phyloP scores from a whole-genome alignment of 1,140 invertebrate species.

The Aleiodes sp. region DNA sequence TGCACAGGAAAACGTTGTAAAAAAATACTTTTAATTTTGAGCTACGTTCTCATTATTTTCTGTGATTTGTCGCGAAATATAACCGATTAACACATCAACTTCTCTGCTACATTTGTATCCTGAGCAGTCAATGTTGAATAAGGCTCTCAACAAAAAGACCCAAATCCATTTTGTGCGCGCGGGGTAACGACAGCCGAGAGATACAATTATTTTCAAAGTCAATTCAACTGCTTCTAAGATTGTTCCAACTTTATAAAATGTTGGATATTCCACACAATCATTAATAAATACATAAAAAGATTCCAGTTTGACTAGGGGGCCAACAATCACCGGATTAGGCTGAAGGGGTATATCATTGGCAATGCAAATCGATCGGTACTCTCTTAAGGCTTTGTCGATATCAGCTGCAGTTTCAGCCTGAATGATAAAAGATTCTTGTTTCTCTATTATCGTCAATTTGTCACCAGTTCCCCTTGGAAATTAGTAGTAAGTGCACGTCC shows the following conservation, averaged over 20 bases:
- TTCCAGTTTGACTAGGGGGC: slow-evolving; percentile 15
- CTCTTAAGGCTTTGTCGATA: not conserved
- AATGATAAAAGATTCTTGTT: slow-evolving; percentile 23
- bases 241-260: slow-evolving; percentile 6
- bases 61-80: too few relatives aligned
- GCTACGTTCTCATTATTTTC: too few relatives aligned
- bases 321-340: slow-evolving; percentile 20
- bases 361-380: slow-evolving; percentile 14
- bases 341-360: not conserved
- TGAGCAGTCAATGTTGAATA: slow-evolving; percentile 8
- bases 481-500: too few relatives aligned
- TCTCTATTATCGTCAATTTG: slow-evolving; percentile 13
- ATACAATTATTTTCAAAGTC: slow-evolving; percentile 22
- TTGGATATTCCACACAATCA: slow-evolving; percentile 16
- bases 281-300: slow-evolving; percentile 26
- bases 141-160: slow-evolving; percentile 21
- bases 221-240: slow-evolving; percentile 5
- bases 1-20: too few relatives aligned
- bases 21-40: too few relatives aligned
- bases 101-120: slow-evolving; percentile 10
- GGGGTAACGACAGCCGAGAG: slow-evolving; percentile 15
- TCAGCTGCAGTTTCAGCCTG: slow-evolving; percentile 16
- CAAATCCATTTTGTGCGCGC: slow-evolving; percentile 14
- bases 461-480: too few relatives aligned
- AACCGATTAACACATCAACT: too few relatives aligned